These are phyloP conservation scores for Stegodyphus mimosarum DNA, from an alignment of 1,140 invertebrate genomes.

Conservation along the genomic window DNA sequence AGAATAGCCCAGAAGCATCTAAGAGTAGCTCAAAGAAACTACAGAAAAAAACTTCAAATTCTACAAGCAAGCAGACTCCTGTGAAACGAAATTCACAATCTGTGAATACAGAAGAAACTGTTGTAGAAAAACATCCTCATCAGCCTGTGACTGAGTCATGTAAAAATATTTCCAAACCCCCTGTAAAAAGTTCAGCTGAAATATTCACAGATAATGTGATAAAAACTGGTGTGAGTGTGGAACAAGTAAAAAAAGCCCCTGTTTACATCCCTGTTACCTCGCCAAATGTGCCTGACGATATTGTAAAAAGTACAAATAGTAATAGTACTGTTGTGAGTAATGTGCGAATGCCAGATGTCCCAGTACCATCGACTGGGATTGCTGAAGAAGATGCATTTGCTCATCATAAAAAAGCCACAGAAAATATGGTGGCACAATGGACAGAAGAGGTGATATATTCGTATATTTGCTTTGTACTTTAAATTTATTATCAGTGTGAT, in stretches of 20 bases:
- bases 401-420: slow-evolving; percentile 77
- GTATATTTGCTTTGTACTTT: background rate
- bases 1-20: slow-evolving; percentile 42
- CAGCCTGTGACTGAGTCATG: background rate
- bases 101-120: background rate
- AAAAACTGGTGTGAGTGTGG: background rate
- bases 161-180: slow-evolving; percentile 10
- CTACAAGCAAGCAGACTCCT: background rate
- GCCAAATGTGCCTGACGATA: slow-evolving; percentile 9
- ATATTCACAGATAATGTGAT: slow-evolving; percentile 20
- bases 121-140: background rate
- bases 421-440: slow-evolving; percentile 78
- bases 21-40: slow-evolving; percentile 13
- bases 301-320: slow-evolving; percentile 18
- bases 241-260: background rate
- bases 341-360: slow-evolving; percentile 10
- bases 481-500: too few species aligned
- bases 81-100: background rate
- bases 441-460: slow-evolving; percentile 64
- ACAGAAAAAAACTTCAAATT: slow-evolving; percentile 5
- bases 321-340: slow-evolving; percentile 9
- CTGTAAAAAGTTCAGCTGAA: background rate
- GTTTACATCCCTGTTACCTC: background rate
- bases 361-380: background rate
- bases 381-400: slow-evolving; percentile 66